Conservation (phyloP, 2,797 vertebrate species). For the Agapornis canus region DNA sequence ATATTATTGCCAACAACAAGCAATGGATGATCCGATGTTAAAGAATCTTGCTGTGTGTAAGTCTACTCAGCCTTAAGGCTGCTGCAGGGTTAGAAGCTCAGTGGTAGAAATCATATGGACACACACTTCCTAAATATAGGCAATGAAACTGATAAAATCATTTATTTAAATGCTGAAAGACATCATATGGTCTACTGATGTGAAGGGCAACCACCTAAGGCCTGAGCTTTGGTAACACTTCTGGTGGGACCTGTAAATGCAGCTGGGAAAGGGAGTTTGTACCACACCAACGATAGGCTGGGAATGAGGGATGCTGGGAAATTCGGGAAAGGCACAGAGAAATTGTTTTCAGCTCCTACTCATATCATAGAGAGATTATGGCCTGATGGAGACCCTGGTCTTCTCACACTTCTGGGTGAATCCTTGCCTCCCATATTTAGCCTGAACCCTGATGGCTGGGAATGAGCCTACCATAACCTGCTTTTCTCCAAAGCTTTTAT, state of each 20-base stretch:
- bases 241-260: neutral
- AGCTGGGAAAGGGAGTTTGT: neutral
- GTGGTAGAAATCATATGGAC: neutral
- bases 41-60: neutral
- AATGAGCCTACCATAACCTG: neutral
- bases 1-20: neutral
- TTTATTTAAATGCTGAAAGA: neutral
- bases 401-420: neutral
- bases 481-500: neutral
- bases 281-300: fast-evolving
- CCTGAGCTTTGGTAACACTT: neutral
- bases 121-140: neutral
- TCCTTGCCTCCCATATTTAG: neutral
- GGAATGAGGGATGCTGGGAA: fast-evolving
- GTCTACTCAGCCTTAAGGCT: neutral
- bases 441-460: neutral
- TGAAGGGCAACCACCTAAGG: neutral
- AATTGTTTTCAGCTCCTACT: neutral
- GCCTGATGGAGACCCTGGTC: neutral
- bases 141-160: neutral
- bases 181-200: neutral
- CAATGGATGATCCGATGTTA: neutral
- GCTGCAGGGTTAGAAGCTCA: neutral
- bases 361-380: neutral
- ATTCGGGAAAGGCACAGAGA: neutral